phyloP scores from a whole-genome alignment of 1,140 invertebrate species.

The Matsumurasca onukii region DNA sequence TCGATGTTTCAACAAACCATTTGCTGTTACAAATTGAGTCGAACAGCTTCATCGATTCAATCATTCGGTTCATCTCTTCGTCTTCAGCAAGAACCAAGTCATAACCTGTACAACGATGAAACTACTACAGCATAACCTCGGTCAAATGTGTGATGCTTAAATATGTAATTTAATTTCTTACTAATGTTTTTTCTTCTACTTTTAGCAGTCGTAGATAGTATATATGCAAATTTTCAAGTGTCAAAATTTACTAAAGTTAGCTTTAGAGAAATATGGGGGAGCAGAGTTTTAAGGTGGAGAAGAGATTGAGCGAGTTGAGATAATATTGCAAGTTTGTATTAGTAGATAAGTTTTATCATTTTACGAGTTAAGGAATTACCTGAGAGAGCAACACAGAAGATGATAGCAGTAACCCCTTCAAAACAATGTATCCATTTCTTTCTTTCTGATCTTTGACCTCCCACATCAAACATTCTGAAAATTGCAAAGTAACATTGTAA shows the following conservation, averaged over 20 bases:
- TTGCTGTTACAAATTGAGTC: constrained; percentile 98
- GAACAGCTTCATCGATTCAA: constrained; percentile 93
- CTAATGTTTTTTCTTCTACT: too few relatives aligned
- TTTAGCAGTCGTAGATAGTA: too few relatives aligned
- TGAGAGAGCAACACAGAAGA: constrained; percentile 93
- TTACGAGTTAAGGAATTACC: too few relatives aligned
- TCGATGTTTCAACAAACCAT: constrained; percentile 98
- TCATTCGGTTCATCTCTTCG: constrained; percentile 75
- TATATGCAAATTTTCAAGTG: too few relatives aligned
- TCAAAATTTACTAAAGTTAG: too few relatives aligned
- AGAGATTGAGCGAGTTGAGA: too few relatives aligned
- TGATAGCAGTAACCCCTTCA: constrained; percentile 93
- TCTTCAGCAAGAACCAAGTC: constrained; percentile 70
- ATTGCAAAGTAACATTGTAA: constrained; percentile 4
- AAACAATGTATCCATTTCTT: constrained; percentile 99
- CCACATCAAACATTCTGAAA: constrained; percentile 87
- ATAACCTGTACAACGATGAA: constrained; percentile 56
- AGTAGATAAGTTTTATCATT: too few relatives aligned
- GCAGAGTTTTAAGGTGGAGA: too few relatives aligned
- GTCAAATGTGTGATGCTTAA: not conserved
- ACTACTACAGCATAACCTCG: not conserved
- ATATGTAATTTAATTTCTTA: not conserved
- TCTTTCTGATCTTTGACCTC: constrained; percentile 89
- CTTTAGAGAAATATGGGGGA: too few relatives aligned
- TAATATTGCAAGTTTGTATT: too few relatives aligned